Evolutionary conservation across 2,888 invertebrate species (phyloP), one percentile per base, ranked within the genome.

Genomic region (Ceriagrion tenellum): DNA sequence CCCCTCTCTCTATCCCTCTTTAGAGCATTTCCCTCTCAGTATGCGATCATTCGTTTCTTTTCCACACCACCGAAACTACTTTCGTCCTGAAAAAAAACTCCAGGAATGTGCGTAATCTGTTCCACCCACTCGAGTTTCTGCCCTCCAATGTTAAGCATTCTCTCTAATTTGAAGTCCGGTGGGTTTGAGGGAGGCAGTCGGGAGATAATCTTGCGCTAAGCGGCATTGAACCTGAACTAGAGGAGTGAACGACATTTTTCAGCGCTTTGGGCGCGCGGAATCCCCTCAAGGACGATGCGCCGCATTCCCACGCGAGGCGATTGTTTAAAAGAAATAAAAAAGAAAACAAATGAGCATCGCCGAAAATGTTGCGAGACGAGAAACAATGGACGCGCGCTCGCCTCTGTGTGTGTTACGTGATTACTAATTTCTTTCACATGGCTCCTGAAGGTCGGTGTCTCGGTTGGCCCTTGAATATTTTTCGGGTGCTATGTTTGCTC

Each of bases 361-460:
- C 81, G 30, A 35, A 81, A 81, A 35, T 81, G 81, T 81, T 35
- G 81, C 81, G 81, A 81, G 81, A 81, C 81, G 81, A 12, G 18
- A 81, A 81, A 81, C 81, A 81, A 81, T 81, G 35, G 30, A n/a
- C 81, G 8, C 81, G 30, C 81, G 81, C 81, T n/a, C n/a, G n/a
- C n/a, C n/a, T n/a, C 81, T 81, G 35, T 13, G 35, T 35, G 81
- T 35, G 81, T 81, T 81, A 35, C 30, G 81, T 18, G 81, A 35
- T 35, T 81, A 35, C n/a, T 35, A 81, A 35, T 81, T 81, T 35
- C 35, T 81, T 30, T 81, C 81, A 35, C 81, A 81, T 16, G 81
- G 35, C 2, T n/a, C 81, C 2, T 69, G 26, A 13, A 81, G 35
- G 81, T 30, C 81, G 35, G 81, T 30, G 35, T 18, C 13, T 69